phyloP scores from a whole-genome alignment of 2,888 invertebrate species.

The Oxycera nigricornis region DNA sequence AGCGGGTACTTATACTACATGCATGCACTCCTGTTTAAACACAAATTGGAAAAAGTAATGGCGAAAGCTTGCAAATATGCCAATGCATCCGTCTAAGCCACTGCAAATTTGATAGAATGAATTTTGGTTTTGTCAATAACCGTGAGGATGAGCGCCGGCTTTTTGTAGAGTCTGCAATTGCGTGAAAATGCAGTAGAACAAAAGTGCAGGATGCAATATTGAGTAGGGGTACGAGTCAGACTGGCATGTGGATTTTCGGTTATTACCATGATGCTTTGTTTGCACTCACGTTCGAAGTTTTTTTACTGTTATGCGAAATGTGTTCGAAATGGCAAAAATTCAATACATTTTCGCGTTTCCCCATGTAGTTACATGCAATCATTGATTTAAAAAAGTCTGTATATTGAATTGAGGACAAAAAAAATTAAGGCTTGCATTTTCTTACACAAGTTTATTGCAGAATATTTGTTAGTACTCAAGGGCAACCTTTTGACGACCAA shows the following conservation, averaged over 20 bases:
- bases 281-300: background rate
- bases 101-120: conserved; percentile 47
- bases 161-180: background rate
- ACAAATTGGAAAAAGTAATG: conserved; percentile 40
- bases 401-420: no score
- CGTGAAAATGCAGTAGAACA: background rate
- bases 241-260: conserved; percentile 14
- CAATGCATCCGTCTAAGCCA: conserved; percentile 33
- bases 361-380: no score
- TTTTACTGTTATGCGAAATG: no score
- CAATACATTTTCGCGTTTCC: background rate
- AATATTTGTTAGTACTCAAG: no score
- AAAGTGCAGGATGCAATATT: conserved; percentile 1
- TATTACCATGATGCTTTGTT: conserved; percentile 16
- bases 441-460: no score
- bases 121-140: conserved; percentile 41
- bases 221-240: background rate
- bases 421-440: no score
- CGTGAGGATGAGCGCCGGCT: background rate
- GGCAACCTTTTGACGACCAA: no score
- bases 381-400: background rate
- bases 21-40: conserved; percentile 37
- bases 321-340: background rate
- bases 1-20: conserved; percentile 21
- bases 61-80: conserved; percentile 15